Conservation (phyloP, 2,888 invertebrate species). For the Clanis bilineata region DNA sequence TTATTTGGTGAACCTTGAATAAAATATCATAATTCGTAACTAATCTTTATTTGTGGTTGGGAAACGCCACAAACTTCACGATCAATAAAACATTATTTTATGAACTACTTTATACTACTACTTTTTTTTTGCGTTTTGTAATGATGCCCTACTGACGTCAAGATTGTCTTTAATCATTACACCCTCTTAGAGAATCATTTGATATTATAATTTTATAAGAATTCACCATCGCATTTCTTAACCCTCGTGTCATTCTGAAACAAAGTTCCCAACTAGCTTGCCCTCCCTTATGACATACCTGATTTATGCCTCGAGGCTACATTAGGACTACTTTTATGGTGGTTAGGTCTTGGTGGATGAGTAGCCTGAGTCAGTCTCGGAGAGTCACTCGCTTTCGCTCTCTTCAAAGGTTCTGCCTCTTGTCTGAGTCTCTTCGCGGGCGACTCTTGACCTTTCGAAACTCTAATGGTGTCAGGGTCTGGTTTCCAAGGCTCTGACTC, state of each 20-base stretch:
- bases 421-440: conserved; percentile 72
- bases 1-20: conserved; percentile 56
- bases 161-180: too few species aligned
- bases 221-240: too few species aligned
- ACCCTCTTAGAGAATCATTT: too few species aligned
- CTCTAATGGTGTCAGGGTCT: conserved; percentile 71
- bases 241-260: too few species aligned
- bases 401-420: conserved; percentile 72
- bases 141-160: too few species aligned
- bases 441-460: conserved; percentile 65
- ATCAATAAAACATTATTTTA: too few species aligned
- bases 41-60: too few species aligned
- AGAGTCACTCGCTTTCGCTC: conserved; percentile 71
- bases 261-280: too few species aligned
- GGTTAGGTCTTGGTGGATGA: conserved; percentile 64
- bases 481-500: conserved; percentile 60
- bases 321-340: conserved; percentile 85
- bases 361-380: conserved; percentile 65
- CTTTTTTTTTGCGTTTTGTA: too few species aligned
- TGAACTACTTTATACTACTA: too few species aligned
- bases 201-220: too few species aligned
- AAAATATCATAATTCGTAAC: not conserved
- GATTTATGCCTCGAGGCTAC: conserved; percentile 79
- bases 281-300: conserved; percentile 48
- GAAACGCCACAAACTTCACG: too few species aligned